Conservation (phyloP, 2,888 invertebrate genomes). For the Mythimna lalbum region DNA sequence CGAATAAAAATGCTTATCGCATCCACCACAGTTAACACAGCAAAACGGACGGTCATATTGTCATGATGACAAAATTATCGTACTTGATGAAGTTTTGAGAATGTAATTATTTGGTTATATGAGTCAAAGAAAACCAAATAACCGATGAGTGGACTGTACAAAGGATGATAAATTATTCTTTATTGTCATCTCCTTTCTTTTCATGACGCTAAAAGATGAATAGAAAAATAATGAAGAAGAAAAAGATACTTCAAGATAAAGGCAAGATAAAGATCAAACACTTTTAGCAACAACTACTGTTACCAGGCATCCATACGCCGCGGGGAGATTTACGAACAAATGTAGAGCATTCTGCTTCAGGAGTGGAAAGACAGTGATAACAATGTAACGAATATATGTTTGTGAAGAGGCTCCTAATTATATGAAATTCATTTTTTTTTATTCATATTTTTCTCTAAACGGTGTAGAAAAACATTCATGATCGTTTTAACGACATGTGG, state of each 20-base stretch:
- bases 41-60: not conserved
- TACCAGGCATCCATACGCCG: not conserved
- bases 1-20: not conserved
- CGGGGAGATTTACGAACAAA: not conserved
- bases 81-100: not conserved
- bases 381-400: not conserved
- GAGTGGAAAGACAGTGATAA: not conserved
- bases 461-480: too few relatives aligned
- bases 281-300: not conserved
- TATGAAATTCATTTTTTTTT: too few relatives aligned
- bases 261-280: not conserved
- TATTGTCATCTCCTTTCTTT: not conserved
- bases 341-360: not conserved
- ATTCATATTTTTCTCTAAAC: too few relatives aligned
- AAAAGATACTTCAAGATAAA: not conserved
- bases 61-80: not conserved
- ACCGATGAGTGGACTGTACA: not conserved
- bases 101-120: not conserved
- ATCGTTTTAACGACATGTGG: not conserved
- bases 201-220: not conserved
- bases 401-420: not conserved
- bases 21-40: not conserved
- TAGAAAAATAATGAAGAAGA: not conserved
- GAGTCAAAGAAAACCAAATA: not conserved
- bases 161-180: not conserved